Base-by-base conservation (phyloP, 2,797 vertebrate species). In the Dryobates pubescens region DNA sequence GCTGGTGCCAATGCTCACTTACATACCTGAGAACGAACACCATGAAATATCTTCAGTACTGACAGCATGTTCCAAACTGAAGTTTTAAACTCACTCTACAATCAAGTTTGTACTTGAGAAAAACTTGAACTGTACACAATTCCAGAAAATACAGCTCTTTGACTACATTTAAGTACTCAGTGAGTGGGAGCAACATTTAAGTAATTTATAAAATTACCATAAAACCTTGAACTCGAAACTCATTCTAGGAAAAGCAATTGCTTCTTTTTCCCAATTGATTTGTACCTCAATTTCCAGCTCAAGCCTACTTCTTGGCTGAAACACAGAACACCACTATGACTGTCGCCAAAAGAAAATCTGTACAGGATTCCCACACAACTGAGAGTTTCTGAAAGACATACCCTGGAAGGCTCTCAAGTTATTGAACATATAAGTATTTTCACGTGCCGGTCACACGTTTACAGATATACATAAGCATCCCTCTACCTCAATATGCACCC, bases 271-370 rank as follows among this genome's bases (percentile, higher is more conserved):
- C 58, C 74, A 71, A 73, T 22, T 73, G 45, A 85, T 85, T 87
- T 85, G 43, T 65, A 73, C 57, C 67, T 72, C 59, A 45, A 49
- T 68, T 90, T 86, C 92, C 83, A 92, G 32, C 62, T 30, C 14
- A 18, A 94, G 56, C 38, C 32, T 74, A 51, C 41, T 82, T 64
- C 68, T 95, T 93, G 83, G 77, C 80, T 41, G 18, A 49, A 79
- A 70, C 10, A 38, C 29, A 68, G 27, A 84, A 47, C 32, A 14
- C 74, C 61, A 7, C 61, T 51, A 2, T 15, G 34, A 51, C 59
- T 65, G 67, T 29, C 5, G 6, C 72, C 89, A 68, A 47, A 88
- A 69, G 59, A 91, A 89, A 93, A 84, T 70, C 77, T 61, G 61
- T 17, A 13, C 22, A 47, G 73, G 36, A 82, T 29, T 56, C 71